Percentiles rank a stretch among this genome's conserved stretches.
These are phyloP conservation scores for Lydus trimaculatus DNA, from an alignment of 2,888 invertebrate genomes.

Conservation along the genomic window DNA sequence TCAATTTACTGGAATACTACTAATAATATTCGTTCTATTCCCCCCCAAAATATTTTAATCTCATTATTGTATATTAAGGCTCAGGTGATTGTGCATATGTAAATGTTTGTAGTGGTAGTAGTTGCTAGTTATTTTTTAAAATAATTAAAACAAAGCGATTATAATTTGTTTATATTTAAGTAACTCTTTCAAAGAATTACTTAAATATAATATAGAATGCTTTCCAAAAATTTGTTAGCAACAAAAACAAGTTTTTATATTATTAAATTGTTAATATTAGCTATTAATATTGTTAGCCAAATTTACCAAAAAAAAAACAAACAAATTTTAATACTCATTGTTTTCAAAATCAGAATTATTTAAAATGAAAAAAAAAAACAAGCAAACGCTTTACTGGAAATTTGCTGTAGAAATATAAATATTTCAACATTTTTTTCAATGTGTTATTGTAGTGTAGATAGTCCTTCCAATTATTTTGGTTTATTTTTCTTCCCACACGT, in stretches of 20 bases:
- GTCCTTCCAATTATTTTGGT: constrained; percentile 15
- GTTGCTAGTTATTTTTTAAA: constrained; percentile 16
- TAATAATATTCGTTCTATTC: not conserved
- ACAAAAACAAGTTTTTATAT: constrained; percentile 16
- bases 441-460: constrained; percentile 33
- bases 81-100: constrained; percentile 41
- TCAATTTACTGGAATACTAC: not conserved
- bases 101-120: constrained; percentile 40
- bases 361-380: not conserved
- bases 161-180: not conserved
- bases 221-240: constrained; percentile 34
- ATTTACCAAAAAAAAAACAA: not conserved
- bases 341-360: constrained; percentile 31
- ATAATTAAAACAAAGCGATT: not conserved
- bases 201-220: constrained; percentile 12
- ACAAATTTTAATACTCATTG: constrained; percentile 44
- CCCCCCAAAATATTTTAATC: not conserved
- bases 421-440: constrained; percentile 46
- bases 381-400: constrained; percentile 45
- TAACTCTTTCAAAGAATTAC: constrained; percentile 19
- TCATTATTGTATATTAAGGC: constrained; percentile 34
- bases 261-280: constrained; percentile 8
- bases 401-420: constrained; percentile 51
- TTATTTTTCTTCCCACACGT: not conserved
- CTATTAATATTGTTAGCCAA: not conserved